Evolutionary conservation across 2,797 vertebrate genomes (phyloP), one percentile per base, ranked within the genome.

Genomic region (Silurus aristotelis): DNA sequence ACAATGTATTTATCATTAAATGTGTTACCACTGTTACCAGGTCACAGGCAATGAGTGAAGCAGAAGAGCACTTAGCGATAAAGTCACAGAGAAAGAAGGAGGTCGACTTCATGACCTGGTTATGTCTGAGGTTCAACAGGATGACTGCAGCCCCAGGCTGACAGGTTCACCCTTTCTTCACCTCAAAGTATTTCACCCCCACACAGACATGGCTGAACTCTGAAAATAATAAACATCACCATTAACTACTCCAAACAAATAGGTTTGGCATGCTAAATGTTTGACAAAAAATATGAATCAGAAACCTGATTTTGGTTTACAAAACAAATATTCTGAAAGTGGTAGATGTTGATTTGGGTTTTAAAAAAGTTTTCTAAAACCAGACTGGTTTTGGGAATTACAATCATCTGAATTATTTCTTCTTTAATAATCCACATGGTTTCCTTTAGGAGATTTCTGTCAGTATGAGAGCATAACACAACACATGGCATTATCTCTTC

Each of bases 71-170:
- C 70, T 83, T 43, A 75, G 79, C 20, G 52, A 83, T 80, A 70
- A 25, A 68, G 78, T 48, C 22, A 67, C 25, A 17, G 58, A 82
- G 67, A 82, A 84, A 61, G 63, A 14, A 67, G 80, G 66, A 85
- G 85, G 82, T 84, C 63, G 91, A 91, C 82, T 91, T 84, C 83
- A 72, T 84, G 91, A 92, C 91, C 91, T 92, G 89, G 92, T 92
- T 85, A 86, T 87, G 93, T 89, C 92, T 90, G 60, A 81, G 87
- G 93, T 94, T 94, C 91, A 94, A 92, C 93, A 91, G 90, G 91
- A 89, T 90, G 91, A 89, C 84, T 46, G 81, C 68, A 64, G 43
- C 86, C 92, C 92, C 89, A 56, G 63, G 87, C 86, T 89, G 89
- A 91, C 89, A 90, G 87, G 82, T 87, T 76, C 70, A 86, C 87